Evolutionary conservation across 2,113 vertebrate species (phyloP).

Genomic region (Tonatia bakeri): DNA sequence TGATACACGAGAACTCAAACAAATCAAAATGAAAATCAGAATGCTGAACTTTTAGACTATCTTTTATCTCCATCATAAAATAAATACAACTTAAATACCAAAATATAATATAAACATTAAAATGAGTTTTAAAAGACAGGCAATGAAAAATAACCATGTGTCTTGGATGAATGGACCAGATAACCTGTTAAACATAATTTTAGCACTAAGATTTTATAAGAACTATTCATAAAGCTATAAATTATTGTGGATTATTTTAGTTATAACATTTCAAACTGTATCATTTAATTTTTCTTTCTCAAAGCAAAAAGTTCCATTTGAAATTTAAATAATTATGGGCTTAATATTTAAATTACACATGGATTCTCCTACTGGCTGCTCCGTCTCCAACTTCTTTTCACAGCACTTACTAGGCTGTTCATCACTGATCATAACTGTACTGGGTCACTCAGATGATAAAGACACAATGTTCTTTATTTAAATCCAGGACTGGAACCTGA

Average conservation of each 20-base stretch:
- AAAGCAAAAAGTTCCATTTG: background rate
- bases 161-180: background rate
- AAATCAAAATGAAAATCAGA: constrained; percentile 36
- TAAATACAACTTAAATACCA: constrained; percentile 24
- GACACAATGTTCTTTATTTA: background rate
- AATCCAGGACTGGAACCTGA: background rate
- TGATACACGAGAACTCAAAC: constrained; percentile 18
- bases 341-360: background rate
- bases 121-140: constrained; percentile 40
- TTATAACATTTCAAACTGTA: background rate
- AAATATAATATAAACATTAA: background rate
- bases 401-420: background rate
- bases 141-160: background rate
- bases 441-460: background rate
- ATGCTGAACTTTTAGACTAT: background rate
- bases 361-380: background rate
- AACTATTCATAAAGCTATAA: background rate
- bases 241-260: background rate
- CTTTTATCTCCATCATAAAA: constrained; percentile 16
- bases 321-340: background rate
- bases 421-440: background rate
- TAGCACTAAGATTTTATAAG: background rate
- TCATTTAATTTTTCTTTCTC: background rate
- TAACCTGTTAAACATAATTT: background rate
- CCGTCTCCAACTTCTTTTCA: background rate